These are phyloP conservation scores for Rhopilema esculentum DNA, from an alignment of 30 jellyfish, hydroid and myxozoan species.

Conservation along the genomic window DNA sequence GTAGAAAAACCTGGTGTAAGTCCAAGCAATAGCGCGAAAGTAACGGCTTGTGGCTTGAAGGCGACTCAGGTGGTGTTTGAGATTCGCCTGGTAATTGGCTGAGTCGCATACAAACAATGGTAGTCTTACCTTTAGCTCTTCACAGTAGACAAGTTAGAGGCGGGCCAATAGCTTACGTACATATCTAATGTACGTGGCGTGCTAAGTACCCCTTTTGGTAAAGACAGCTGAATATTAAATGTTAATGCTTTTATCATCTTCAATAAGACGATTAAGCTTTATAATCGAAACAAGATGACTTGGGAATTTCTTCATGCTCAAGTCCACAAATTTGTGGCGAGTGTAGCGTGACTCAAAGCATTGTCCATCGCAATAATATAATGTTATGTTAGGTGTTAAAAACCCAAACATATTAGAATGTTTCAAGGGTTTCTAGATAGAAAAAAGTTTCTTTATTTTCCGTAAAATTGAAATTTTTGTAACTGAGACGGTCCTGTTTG, in stretches of 20 bases:
- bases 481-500: too few relatives aligned
- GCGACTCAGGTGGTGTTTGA: constrained; percentile 19
- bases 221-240: constrained; percentile 26
- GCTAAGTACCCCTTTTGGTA: constrained; percentile 18
- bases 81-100: constrained; percentile 7
- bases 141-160: constrained; percentile 49
- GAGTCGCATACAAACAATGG: neutral
- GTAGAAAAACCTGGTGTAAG: neutral
- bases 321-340: neutral
- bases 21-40: constrained; percentile 9
- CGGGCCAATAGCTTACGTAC: constrained; percentile 47
- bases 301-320: neutral
- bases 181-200: constrained; percentile 20
- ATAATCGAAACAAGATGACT: constrained; percentile 14
- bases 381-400: too few relatives aligned
- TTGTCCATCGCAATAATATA: too few relatives aligned
- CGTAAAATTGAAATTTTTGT: too few relatives aligned
- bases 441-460: too few relatives aligned
- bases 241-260: constrained; percentile 4
- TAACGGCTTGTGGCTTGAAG: constrained; percentile 35
- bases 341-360: neutral
- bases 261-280: constrained; percentile 5
- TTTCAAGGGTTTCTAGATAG: too few relatives aligned
- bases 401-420: too few relatives aligned
- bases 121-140: neutral